Base-by-base conservation (phyloP, 1,140 invertebrate species). In the Cherax quadricarinatus region DNA sequence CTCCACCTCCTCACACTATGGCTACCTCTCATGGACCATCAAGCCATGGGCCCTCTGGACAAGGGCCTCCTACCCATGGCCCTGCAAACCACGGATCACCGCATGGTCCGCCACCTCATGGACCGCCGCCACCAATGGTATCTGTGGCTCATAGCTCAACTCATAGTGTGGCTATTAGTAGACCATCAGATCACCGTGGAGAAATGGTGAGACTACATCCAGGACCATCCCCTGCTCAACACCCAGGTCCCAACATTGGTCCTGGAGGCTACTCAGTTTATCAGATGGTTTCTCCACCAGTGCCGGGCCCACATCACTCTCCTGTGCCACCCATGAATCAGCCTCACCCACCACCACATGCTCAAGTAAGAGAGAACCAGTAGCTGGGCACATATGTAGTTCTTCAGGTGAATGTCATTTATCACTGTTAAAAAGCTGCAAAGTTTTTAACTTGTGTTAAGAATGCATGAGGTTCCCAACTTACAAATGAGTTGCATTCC, bases 231-330 rank as follows among this genome's bases (percentile, higher is more conserved):
- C 86, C 86, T 4, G 84, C 88, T 30, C 89, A 88, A 62, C 89
- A 88, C 16, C 79, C 89, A 5, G 86, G 85, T 14, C 89, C 79
- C 10, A 80, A 86, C 80, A 60, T 91, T 51, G 89, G 89, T 14
- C 84, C 89, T 57, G 89, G 84, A 84, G 89, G 66, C 48, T 94
- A 94, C 62, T 86, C 93, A 16, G 93, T 93, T 10, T 94, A 94
- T 86, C 94, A 94, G 90, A 91, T 94, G 93, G 93, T 94, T 16
- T 94, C 93, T 30, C 93, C 93, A 21, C 91, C 93, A 16, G 85
- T 86, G 21, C 81, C 93, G 4, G 89, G 89, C 51, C 88, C 93
- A 24, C 93, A 92, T 75, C 92, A 92, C 70, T 90, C 79, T 60
- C 85, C 88, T 10, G 89, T 91, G 48, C 89, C 84, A 79, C 89